Percentiles rank a stretch among this genome's conserved stretches.
Evolutionary conservation across 2,113 vertebrate genomes (phyloP).

Genomic region (Toxotes chatareus): DNA sequence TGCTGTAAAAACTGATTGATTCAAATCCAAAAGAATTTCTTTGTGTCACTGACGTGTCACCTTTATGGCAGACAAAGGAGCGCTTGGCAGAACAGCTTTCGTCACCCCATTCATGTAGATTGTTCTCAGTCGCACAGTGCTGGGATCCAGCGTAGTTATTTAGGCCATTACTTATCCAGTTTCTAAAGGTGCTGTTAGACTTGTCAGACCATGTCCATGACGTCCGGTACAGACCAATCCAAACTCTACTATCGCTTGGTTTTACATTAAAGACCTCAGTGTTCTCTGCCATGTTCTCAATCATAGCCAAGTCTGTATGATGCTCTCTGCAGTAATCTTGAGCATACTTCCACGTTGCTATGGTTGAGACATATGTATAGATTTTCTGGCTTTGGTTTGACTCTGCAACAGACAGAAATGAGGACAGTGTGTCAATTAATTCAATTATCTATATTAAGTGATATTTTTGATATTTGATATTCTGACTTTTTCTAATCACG

Average conservation of each 20-base stretch:
- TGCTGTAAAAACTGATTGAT: too few relatives aligned
- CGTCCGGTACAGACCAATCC: slow-evolving; percentile 45
- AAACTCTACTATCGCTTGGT: rapidly evolving
- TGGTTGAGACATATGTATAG: rapidly evolving
- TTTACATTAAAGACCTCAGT: rapidly evolving
- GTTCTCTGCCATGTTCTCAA: background rate
- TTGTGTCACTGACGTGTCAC: background rate
- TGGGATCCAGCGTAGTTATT: rapidly evolving
- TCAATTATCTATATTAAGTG: too few relatives aligned
- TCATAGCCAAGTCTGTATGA: slow-evolving; percentile 24
- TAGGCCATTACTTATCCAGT: rapidly evolving
- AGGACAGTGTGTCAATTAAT: background rate
- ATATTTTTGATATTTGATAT: too few relatives aligned
- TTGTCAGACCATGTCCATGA: slow-evolving; percentile 46
- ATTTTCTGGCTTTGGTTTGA: background rate
- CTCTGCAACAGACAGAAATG: slow-evolving; percentile 25
- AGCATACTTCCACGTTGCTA: background rate
- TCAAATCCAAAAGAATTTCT: too few relatives aligned
- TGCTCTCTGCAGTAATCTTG: slow-evolving; percentile 16
- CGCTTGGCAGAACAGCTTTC: rapidly evolving
- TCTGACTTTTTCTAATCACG: too few relatives aligned
- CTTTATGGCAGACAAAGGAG: slow-evolving; percentile 43
- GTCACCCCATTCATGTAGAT: rapidly evolving
- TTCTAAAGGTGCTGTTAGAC: slow-evolving; percentile 1
- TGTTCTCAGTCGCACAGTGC: rapidly evolving